Percentiles rank a stretch among this genome's conserved stretches.
phyloP scores from a whole-genome alignment of 1,140 invertebrate genomes.

The Ceratina japonica region DNA sequence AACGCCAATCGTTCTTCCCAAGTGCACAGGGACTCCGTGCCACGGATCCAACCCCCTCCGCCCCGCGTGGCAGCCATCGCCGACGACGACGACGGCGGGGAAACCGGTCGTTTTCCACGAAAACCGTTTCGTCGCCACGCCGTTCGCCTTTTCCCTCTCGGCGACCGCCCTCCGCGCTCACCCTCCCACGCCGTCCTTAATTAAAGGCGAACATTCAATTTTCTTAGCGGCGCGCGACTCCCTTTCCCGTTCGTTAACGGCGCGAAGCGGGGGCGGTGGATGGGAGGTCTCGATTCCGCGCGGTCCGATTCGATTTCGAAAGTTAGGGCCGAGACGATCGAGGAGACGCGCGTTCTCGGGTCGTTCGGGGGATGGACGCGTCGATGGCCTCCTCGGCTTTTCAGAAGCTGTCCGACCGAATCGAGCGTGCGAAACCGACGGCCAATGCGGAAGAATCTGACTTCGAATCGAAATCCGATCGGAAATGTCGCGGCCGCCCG shows the following conservation, averaged over 20 bases:
- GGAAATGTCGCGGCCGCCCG: constrained; percentile 31
- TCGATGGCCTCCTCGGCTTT: background rate
- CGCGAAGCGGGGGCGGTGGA: no score
- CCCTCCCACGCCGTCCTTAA: constrained; percentile 51
- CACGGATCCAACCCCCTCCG: constrained; percentile 17
- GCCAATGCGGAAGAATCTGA: background rate
- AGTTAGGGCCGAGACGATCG: background rate
- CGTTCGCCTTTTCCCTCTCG: background rate
- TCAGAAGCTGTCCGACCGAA: background rate
- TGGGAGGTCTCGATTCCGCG: background rate
- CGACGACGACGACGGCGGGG: background rate
- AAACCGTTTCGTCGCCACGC: constrained; percentile 55
- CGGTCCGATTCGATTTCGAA: constrained; percentile 4
- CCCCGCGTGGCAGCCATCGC: no score
- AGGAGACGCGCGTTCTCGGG: background rate
- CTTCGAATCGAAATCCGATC: constrained; percentile 40
- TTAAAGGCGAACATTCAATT: constrained; percentile 71
- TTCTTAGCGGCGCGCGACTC: constrained; percentile 35
- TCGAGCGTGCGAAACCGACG: background rate
- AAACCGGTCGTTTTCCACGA: constrained; percentile 51
- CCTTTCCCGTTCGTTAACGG: constrained; percentile 38
- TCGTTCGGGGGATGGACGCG: background rate
- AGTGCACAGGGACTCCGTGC: constrained; percentile 22
- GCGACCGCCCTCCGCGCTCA: background rate
- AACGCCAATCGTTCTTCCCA: constrained; percentile 43